Base-by-base conservation (phyloP, 2,888 invertebrate genomes). In the Priocnemis perturbator region DNA sequence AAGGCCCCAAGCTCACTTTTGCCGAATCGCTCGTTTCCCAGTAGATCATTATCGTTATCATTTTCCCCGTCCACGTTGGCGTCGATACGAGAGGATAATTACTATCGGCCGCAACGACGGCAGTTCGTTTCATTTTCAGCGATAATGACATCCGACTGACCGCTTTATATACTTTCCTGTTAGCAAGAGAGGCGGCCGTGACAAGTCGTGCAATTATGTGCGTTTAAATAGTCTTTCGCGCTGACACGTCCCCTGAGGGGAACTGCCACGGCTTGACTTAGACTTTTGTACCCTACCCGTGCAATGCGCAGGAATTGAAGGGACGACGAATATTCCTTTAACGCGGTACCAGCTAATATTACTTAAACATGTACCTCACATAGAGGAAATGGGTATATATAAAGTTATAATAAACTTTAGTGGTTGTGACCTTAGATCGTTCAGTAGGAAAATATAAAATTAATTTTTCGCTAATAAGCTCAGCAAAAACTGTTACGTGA, bases 1-100 rank as follows among this genome's bases (percentile, higher is more conserved):
- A 47, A 59, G 53, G 37, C 48, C 55, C 60, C 53, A 64, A 71
- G 67, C 45, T 56, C 62, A 56, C 47, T 55, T 67, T 67, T 56
- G 60, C 55, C 21, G 52, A 64, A 64, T 57, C 44, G 57, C 19
- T 21, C 23, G 17, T 37, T 58, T 55, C 55, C 55, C 21, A 17
- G 23, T 55, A 55, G 23, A 21, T 26, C 55, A 19, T 55, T 26
- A 7, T 23, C 37, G 37, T 37, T 37, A 37, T 37, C 37, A 37
- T 37, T 9, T 11, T 37, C 11, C 11, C 7, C 14, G 37, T 37
- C 37, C 11, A 11, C 37, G 37, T 37, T 37, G 4, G 1, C 37
- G 37, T 26, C 55, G 50, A 50, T 50, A 50, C n/a, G 14, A 50
- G 37, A 9, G 37, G 37, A 11, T 37, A 37, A 37, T 37, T 37